Conservation (phyloP, 1,140 invertebrate genomes). For the Acromyrmex heyeri region DNA sequence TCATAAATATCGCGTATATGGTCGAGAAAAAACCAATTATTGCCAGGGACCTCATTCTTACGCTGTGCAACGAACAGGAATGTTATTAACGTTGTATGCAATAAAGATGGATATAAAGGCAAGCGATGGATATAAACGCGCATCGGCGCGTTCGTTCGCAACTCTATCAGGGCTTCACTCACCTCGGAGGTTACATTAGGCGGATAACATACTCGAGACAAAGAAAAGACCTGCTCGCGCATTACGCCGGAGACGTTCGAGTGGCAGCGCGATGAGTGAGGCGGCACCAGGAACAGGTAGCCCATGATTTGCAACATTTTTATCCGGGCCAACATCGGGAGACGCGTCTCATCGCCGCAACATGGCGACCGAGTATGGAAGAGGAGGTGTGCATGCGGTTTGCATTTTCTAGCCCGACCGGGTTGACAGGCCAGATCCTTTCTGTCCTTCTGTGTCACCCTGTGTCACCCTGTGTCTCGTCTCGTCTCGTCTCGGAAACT, state of each 20-base stretch:
- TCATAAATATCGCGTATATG: neutral
- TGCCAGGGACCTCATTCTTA: neutral
- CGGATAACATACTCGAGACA: slow-evolving; percentile 67
- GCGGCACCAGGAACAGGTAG: slow-evolving; percentile 80
- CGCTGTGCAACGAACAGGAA: neutral
- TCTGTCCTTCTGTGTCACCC: slow-evolving; percentile 60
- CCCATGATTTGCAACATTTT: slow-evolving; percentile 86
- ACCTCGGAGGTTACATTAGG: slow-evolving; percentile 61
- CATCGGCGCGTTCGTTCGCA: slow-evolving; percentile 12
- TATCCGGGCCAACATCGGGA: slow-evolving; percentile 79
- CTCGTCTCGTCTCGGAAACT: slow-evolving; percentile 49
- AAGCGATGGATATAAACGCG: neutral
- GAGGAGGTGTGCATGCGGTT: slow-evolving; percentile 38
- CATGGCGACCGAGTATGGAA: slow-evolving; percentile 44
- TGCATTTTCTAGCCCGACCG: slow-evolving; percentile 41
- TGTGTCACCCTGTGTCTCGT: slow-evolving; percentile 28
- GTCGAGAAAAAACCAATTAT: neutral
- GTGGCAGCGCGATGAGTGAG: slow-evolving; percentile 40
- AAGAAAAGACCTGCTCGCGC: slow-evolving; percentile 58
- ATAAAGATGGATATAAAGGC: slow-evolving; percentile 17
- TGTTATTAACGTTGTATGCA: neutral
- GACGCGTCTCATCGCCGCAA: slow-evolving; percentile 12
- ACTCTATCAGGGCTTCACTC: slow-evolving; percentile 44
- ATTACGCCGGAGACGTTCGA: slow-evolving; percentile 59
- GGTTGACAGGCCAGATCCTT: slow-evolving; percentile 56